Conservation (phyloP, 2,797 vertebrate genomes). For the Halcyon leucocephala region DNA sequence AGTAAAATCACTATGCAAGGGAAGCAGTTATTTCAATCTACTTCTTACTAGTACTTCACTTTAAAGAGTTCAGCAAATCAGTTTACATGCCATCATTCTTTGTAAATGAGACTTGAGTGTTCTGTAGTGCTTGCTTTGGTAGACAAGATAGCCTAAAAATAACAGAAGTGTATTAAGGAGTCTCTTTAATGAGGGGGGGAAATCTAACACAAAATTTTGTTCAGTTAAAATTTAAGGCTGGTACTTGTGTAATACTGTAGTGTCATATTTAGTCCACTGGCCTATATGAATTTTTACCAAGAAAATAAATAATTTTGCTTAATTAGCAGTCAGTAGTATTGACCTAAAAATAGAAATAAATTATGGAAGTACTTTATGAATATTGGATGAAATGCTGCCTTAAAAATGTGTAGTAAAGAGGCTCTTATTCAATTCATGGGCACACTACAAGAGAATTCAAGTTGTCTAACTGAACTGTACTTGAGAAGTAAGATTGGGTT, state of each 20-base stretch:
- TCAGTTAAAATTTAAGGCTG: background rate
- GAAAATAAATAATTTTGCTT: background rate
- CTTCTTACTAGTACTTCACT: background rate
- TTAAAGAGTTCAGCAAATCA: background rate
- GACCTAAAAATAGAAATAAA: background rate
- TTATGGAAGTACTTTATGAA: background rate
- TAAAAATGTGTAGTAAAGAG: background rate
- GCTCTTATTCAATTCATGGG: background rate
- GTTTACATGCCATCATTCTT: background rate
- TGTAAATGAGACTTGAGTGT: background rate
- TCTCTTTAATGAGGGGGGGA: background rate
- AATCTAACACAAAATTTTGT: background rate
- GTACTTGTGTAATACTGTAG: background rate
- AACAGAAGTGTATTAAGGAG: background rate
- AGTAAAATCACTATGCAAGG: background rate
- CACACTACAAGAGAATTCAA: background rate
- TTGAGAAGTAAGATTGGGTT: background rate
- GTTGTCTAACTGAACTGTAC: background rate
- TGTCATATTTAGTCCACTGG: background rate
- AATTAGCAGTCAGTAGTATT: background rate
- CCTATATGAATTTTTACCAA: background rate
- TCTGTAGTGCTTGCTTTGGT: background rate
- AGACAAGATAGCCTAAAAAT: background rate
- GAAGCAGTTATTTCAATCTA: background rate
- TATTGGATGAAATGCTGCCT: background rate